Evolutionary conservation across 2,797 vertebrate species (phyloP).

Genomic region (Crenuchus spilurus): DNA sequence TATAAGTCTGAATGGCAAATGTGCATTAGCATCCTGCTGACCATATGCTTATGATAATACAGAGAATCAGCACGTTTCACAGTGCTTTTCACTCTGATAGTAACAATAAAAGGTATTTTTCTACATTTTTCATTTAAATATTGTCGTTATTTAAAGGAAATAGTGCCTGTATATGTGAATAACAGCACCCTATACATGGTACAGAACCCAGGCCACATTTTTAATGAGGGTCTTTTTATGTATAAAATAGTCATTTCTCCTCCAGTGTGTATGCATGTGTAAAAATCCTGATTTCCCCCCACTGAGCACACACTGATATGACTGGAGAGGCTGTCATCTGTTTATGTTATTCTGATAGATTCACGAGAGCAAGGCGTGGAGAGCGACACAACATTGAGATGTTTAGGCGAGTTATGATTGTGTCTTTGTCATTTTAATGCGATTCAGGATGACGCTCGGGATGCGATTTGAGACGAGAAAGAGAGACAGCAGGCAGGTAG

Average conservation of each 20-base stretch:
- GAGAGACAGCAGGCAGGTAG: slow-evolving; percentile 69
- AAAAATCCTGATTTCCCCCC: slow-evolving; percentile 24
- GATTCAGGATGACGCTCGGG: slow-evolving; percentile 68
- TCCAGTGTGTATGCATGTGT: slow-evolving; percentile 18
- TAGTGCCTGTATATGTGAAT: neutral
- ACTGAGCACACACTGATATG: slow-evolving; percentile 19
- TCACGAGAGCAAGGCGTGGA: slow-evolving; percentile 45
- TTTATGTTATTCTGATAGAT: slow-evolving; percentile 44
- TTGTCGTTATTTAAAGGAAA: neutral
- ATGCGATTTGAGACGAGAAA: slow-evolving; percentile 51
- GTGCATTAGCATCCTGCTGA: slow-evolving; percentile 57
- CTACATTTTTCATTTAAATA: slow-evolving; percentile 2
- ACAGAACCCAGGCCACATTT: slow-evolving; percentile 23
- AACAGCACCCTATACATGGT: neutral
- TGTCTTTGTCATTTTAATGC: slow-evolving; percentile 78
- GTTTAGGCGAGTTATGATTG: slow-evolving; percentile 66
- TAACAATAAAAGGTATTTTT: slow-evolving; percentile 13
- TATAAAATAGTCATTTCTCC: slow-evolving; percentile 31
- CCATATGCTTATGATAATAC: slow-evolving; percentile 54
- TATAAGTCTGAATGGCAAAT: slow-evolving; percentile 31
- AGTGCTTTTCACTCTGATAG: neutral
- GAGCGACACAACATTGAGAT: slow-evolving; percentile 46
- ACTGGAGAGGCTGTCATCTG: slow-evolving; percentile 39
- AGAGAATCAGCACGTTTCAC: slow-evolving; percentile 46
- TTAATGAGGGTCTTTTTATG: slow-evolving; percentile 41